phyloP scores from a whole-genome alignment of 1,140 invertebrate genomes.

The Penaeus vannamei region DNA sequence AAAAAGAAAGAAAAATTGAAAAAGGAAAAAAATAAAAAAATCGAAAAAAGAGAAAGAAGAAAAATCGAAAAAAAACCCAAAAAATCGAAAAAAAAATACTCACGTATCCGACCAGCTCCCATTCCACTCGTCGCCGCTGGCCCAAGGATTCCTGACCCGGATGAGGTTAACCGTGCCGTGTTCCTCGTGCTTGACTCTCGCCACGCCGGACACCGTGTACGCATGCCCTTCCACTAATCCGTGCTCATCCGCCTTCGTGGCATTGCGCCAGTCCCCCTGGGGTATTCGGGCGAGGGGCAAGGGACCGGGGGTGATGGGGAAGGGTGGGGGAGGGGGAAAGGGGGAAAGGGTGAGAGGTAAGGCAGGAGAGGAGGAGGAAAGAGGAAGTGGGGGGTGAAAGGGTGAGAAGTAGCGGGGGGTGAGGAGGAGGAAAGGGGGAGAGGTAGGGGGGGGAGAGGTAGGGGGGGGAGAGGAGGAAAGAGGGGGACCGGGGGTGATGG shows the following conservation, averaged over 20 bases:
- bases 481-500: no score
- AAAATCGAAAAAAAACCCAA: neutral
- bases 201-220: slow-evolving; percentile 75
- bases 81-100: slow-evolving; percentile 4
- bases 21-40: neutral
- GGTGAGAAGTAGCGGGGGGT: neutral
- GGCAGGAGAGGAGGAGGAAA: neutral
- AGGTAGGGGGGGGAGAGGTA: no score
- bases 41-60: neutral
- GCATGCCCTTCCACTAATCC: slow-evolving; percentile 75
- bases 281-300: slow-evolving; percentile 20
- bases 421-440: neutral
- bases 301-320: neutral
- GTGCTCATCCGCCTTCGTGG: slow-evolving; percentile 72
- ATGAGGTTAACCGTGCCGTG: slow-evolving; percentile 71
- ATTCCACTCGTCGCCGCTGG: slow-evolving; percentile 76
- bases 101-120: slow-evolving; percentile 76
- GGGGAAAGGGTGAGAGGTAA: no score
- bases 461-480: no score
- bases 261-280: slow-evolving; percentile 73
- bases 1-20: neutral
- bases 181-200: slow-evolving; percentile 69
- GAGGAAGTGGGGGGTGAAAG: neutral
- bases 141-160: slow-evolving; percentile 76
- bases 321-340: no score